These are phyloP conservation scores for Polia nebulosa DNA, from an alignment of 2,888 invertebrate species.

Conservation along the genomic window DNA sequence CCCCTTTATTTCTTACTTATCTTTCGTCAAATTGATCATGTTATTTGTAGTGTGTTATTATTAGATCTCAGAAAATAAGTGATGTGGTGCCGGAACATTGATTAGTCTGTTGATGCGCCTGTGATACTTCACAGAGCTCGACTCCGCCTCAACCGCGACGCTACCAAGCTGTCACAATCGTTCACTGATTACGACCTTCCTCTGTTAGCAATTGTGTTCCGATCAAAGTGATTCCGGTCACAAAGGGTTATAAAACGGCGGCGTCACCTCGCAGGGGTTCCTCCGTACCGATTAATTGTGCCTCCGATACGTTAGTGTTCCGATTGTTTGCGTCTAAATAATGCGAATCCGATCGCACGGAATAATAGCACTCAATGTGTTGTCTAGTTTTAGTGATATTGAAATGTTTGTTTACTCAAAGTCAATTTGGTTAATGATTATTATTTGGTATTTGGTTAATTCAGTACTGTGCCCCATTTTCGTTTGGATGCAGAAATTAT, in stretches of 20 bases:
- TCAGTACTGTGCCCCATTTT: slow-evolving; percentile 22
- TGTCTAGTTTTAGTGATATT: slow-evolving; percentile 52
- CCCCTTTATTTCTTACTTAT: slow-evolving; percentile 15
- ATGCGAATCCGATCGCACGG: slow-evolving; percentile 61
- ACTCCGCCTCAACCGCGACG: slow-evolving; percentile 53
- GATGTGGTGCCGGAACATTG: slow-evolving; percentile 15
- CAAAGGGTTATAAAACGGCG: slow-evolving; percentile 86
- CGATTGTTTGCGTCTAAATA: slow-evolving; percentile 71
- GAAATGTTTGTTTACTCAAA: slow-evolving; percentile 52
- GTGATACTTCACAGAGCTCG: slow-evolving; percentile 69
- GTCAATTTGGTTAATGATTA: slow-evolving; percentile 36
- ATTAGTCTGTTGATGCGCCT: slow-evolving; percentile 66
- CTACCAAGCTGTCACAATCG: slow-evolving; percentile 75
- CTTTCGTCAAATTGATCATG: slow-evolving; percentile 13
- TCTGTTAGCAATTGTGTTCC: slow-evolving; percentile 78
- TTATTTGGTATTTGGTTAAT: no score
- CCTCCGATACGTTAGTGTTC: slow-evolving; percentile 67
- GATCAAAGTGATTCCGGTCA: slow-evolving; percentile 86
- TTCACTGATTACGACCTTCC: slow-evolving; percentile 81
- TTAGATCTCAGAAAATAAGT: slow-evolving; percentile 28
- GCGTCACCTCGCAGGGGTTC: slow-evolving; percentile 77
- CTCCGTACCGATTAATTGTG: slow-evolving; percentile 81
- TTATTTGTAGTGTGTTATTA: slow-evolving; percentile 9
- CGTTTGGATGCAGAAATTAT: slow-evolving; percentile 25
- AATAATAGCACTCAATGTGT: slow-evolving; percentile 50